Evolutionary conservation across 53 echinoderm and acorn worm genomes (phyloP).

Genomic region (Pentamera pediparva): DNA sequence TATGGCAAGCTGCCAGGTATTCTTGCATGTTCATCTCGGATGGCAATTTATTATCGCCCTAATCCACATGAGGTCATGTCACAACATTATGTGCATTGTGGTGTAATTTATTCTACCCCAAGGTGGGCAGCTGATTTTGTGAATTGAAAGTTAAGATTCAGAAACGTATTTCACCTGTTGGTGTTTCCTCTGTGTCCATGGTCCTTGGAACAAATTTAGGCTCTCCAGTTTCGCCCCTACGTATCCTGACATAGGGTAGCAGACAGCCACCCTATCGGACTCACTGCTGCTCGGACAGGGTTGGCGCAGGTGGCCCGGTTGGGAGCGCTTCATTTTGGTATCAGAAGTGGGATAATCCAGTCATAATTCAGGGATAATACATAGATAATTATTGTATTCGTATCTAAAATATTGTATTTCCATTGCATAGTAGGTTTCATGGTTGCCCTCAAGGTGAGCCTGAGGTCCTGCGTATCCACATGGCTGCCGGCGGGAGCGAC

Average conservation of each 20-base stretch:
- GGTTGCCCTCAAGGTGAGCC: no score
- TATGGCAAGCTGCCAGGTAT: no score
- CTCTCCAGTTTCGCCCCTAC: neutral
- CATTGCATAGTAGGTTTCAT: no score
- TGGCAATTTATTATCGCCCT: no score
- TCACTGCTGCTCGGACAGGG: neutral
- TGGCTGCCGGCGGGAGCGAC: neutral
- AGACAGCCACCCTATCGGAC: neutral
- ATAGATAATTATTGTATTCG: neutral
- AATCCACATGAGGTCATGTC: neutral
- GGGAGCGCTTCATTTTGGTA: conserved; percentile 12
- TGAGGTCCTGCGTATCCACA: neutral
- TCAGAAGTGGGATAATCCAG: conserved; percentile 25
- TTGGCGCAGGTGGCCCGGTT: neutral
- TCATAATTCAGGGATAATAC: no score
- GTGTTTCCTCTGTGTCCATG: neutral
- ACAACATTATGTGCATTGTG: neutral
- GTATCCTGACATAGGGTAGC: conserved; percentile 5
- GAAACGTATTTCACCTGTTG: neutral
- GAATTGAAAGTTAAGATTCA: neutral
- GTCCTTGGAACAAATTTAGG: no score
- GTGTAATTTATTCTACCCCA: neutral
- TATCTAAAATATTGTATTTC: neutral
- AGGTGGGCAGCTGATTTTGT: neutral
- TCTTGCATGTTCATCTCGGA: no score